phyloP scores from a whole-genome alignment of 1,140 invertebrate species.

The Camponotus floridanus region DNA sequence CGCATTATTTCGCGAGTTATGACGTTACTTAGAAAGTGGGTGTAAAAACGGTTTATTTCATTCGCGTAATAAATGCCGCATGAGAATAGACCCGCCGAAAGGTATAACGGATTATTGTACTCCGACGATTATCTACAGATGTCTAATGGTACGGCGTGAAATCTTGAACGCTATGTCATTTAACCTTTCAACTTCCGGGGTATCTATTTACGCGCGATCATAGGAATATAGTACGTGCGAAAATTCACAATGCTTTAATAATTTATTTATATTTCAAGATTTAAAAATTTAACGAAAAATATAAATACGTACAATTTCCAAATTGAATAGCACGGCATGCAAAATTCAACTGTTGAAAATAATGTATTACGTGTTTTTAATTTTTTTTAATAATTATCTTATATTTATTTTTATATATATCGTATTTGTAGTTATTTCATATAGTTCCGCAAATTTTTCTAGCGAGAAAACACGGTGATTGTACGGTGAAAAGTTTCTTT shows the following conservation, averaged over 20 bases:
- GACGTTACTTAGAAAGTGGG: constrained; percentile 46
- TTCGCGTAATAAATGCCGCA: constrained; percentile 37
- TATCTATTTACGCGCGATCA: background rate
- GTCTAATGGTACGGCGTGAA: constrained; percentile 24
- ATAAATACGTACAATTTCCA: background rate
- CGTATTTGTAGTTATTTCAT: background rate
- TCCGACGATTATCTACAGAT: constrained; percentile 24
- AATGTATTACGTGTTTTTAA: background rate
- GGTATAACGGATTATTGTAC: constrained; percentile 40
- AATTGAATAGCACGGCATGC: background rate
- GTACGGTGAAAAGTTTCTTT: background rate
- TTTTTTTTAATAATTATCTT: background rate
- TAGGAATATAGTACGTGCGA: background rate
- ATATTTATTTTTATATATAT: too few relatives aligned
- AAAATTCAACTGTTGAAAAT: background rate
- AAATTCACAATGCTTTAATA: background rate
- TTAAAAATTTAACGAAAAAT: background rate
- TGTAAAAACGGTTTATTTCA: constrained; percentile 49
- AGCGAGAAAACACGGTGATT: background rate
- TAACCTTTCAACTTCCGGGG: background rate
- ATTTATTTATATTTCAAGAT: background rate
- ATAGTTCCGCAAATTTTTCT: background rate
- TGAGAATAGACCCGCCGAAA: constrained; percentile 8
- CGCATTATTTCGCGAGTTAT: constrained; percentile 44
- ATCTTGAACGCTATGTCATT: constrained; percentile 21